Evolutionary conservation across 2,888 invertebrate genomes (phyloP), one percentile per base, ranked within the genome.

Genomic region (Caenorhabditis japonica): DNA sequence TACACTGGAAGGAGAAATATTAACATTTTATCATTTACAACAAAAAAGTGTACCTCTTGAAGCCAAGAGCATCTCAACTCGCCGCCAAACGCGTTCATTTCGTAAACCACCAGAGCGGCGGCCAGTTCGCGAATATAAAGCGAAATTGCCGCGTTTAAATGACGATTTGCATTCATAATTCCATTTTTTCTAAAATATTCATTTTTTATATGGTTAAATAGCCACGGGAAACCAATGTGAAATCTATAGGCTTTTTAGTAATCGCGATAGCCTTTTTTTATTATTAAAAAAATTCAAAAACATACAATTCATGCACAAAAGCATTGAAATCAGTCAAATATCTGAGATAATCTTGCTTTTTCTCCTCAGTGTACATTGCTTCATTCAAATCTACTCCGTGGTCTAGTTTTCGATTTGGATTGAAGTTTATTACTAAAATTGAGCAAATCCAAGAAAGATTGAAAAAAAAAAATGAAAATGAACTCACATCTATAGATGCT

Each of bases 21-120:
- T n/a, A n/a, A n/a, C n/a, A n/a, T n/a, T n/a, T n/a, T n/a, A n/a
- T n/a, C n/a, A 23, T 5, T 46, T 8, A 21, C 3, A 25, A 23
- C n/a, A 7, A 17, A 8, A 27, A 46, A 3, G 4, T 12, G 7
- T 10, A 56, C 33, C 25, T 71, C 71, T 44, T 62, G 62, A 33
- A 64, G 59, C 58, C 52, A 64, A 8, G 58, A 51, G 21, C 71
- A 71, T 21, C 58, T 30, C 21, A 71, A 15, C n/a, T 71, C 71
- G 8, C 36, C 44, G 23, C 51, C 62, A n/a, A 47, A 64, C 8
- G 47, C 46, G n/a, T 15, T 25, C 39, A 44, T 64, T 46, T 71
- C 62, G 30, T 58, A 38, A 2, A 36, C 15, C 0, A 71, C 52
- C 39, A 55, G 15, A 10, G 46, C 19, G 7, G 44, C 33, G n/a